Evolutionary conservation across 2,888 invertebrate genomes (phyloP).

Genomic region (Caradrina kadenii): DNA sequence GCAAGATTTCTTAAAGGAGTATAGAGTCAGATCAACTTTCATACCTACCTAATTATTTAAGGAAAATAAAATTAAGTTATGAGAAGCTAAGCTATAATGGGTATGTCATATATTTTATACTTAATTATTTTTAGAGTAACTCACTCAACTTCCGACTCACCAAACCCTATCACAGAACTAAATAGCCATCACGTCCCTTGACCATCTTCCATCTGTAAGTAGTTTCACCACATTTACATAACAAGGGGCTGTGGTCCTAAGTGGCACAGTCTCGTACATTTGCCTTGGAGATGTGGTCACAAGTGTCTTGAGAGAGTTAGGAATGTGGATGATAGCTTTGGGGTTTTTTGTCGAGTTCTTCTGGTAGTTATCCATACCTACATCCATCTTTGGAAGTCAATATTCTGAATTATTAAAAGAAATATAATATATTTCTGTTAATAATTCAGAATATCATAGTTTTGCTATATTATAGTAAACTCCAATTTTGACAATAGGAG

Average conservation of each 20-base stretch:
- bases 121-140: not conserved
- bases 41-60: not conserved
- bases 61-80: not conserved
- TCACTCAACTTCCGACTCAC: not conserved
- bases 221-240: constrained; percentile 74
- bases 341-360: constrained; percentile 16
- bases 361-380: not conserved
- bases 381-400: not conserved
- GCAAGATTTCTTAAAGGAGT: not conserved
- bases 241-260: constrained; percentile 65
- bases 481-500: not conserved
- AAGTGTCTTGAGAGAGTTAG: constrained; percentile 36
- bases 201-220: constrained; percentile 44
- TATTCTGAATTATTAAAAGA: not conserved
- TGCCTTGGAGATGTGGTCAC: constrained; percentile 62
- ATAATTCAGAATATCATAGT: no score
- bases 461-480: no score
- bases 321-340: constrained; percentile 57
- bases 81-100: not conserved
- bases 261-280: constrained; percentile 52
- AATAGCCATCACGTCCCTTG: constrained; percentile 28
- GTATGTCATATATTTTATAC: not conserved
- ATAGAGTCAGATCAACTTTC: not conserved
- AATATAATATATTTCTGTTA: not conserved
- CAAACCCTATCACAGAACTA: constrained; percentile 4